A percentile compares a stretch with the other conserved stretches of the same genome.
Evolutionary conservation across 2,113 vertebrate genomes (phyloP).

Genomic region (Origma solitaria): DNA sequence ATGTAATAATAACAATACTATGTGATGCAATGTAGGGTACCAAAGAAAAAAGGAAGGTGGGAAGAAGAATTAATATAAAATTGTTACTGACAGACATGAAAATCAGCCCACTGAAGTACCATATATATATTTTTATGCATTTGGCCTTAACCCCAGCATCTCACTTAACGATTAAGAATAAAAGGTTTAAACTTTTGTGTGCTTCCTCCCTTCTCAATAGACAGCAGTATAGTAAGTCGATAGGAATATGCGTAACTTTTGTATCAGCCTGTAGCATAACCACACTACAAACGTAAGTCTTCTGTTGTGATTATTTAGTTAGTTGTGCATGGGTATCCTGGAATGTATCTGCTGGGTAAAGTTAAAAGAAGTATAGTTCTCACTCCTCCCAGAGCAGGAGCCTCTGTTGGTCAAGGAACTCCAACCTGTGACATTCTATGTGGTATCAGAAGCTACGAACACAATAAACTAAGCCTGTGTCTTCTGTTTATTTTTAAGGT

Average conservation of each 20-base stretch:
- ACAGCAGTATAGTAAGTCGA: neutral
- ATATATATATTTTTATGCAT: neutral
- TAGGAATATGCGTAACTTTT: neutral
- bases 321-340: neutral
- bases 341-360: neutral
- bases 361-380: neutral
- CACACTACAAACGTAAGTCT: neutral
- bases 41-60: neutral
- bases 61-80: neutral
- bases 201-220: neutral
- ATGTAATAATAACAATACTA: neutral
- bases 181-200: neutral
- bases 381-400: neutral
- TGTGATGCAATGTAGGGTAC: neutral
- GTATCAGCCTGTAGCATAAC: neutral
- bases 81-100: neutral
- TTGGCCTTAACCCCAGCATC: neutral
- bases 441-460: neutral
- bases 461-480: neutral
- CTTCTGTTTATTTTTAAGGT: neutral
- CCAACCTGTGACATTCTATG: neutral
- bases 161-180: neutral
- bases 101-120: neutral
- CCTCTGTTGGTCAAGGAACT: rapidly evolving
- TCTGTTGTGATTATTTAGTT: neutral